These are phyloP conservation scores for Psophia crepitans DNA, from an alignment of 2,113 vertebrate species.

Conservation along the genomic window DNA sequence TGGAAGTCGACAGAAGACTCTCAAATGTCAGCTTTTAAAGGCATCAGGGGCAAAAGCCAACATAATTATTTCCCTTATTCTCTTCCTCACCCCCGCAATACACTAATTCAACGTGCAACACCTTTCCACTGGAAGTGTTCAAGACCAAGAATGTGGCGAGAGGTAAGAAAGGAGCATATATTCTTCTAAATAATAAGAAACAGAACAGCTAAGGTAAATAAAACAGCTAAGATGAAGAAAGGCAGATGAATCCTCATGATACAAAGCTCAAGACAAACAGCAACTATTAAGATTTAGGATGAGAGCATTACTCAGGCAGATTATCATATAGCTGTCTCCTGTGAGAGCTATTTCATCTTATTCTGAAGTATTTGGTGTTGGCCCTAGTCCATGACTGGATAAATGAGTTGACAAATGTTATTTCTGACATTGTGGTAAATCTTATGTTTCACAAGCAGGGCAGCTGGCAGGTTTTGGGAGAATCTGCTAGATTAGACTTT, in stretches of 20 bases:
- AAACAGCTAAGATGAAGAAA: background rate
- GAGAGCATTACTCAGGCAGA: constrained; percentile 8
- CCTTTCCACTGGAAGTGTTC: background rate
- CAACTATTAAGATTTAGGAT: background rate
- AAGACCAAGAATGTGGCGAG: background rate
- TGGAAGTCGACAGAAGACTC: background rate
- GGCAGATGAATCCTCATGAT: background rate
- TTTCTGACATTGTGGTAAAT: constrained; percentile 37
- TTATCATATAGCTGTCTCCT: constrained; percentile 30
- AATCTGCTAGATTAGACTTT: background rate
- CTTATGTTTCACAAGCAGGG: background rate
- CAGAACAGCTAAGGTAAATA: background rate
- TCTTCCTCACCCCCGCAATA: no score
- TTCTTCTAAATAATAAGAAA: background rate
- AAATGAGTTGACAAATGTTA: constrained; percentile 37
- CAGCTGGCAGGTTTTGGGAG: background rate
- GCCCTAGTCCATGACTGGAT: background rate
- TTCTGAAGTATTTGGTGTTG: constrained; percentile 1
- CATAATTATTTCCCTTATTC: background rate
- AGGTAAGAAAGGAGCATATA: background rate
- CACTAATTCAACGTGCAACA: background rate
- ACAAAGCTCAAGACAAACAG: background rate
- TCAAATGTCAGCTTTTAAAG: background rate
- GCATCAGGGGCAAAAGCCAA: background rate
- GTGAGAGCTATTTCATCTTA: constrained; percentile 2